Percentiles rank a stretch among this genome's conserved stretches.
phyloP scores from a whole-genome alignment of 1,140 invertebrate genomes.

The Neuroterus valhalla region DNA sequence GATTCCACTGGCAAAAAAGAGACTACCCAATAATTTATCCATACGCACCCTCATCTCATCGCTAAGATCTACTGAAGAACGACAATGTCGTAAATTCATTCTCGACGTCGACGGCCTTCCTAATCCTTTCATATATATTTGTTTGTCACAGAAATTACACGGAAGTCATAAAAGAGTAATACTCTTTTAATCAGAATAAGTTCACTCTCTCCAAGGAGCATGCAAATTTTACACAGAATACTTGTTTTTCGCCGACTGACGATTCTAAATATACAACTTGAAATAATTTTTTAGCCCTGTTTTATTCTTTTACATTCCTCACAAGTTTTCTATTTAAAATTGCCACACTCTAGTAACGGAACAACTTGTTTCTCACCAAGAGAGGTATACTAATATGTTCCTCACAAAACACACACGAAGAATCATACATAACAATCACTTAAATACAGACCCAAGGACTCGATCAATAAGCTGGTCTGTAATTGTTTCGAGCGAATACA shows the following conservation, averaged over 20 bases:
- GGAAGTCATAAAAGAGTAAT: constrained; percentile 11
- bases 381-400: neutral
- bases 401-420: neutral
- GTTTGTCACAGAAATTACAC: constrained; percentile 22
- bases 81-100: neutral
- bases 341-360: neutral
- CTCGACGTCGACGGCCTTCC: constrained; percentile 7
- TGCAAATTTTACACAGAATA: neutral
- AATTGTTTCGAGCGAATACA: neutral
- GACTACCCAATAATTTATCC: constrained; percentile 5
- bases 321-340: neutral
- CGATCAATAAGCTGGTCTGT: neutral
- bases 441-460: neutral
- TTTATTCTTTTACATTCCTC: neutral
- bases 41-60: neutral
- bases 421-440: neutral
- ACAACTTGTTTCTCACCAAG: neutral
- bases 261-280: too few relatives aligned
- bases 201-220: neutral
- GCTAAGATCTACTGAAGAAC: constrained; percentile 3
- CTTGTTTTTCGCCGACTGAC: neutral
- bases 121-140: neutral
- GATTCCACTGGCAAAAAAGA: constrained; percentile 15
- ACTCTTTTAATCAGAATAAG: constrained; percentile 1
- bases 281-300: too few relatives aligned